Evolutionary conservation across 92 coral and sea anemone species (phyloP), one percentile per base, ranked within the genome.

Genomic region (Plumapathes pennacea): DNA sequence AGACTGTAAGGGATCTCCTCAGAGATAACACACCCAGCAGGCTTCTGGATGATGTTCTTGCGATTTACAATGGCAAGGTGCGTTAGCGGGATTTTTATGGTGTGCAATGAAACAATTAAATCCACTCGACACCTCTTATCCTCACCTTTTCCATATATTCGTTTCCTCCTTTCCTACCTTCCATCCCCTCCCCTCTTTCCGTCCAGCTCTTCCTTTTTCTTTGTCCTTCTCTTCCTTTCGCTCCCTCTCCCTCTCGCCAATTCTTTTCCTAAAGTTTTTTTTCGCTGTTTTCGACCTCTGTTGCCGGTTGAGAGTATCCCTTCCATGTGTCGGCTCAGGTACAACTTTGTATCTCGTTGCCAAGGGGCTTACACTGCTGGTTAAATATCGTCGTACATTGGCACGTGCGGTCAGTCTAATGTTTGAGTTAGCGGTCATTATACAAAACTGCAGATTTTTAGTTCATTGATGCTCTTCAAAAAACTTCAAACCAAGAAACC

Each of bases 1-100:
- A 19, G 53, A 51, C 54, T 66, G 41, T 53, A 31, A 57, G 73
- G 19, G 32, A 23, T 3, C 20, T 66, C 2, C 19, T 66, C 10
- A 53, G 60, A 66, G 73, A 52, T 25, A 66, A 52, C 11, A 68
- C 57, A 3, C 82, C 83, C 10, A 2, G 23, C 2, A 46, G 54
- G 4, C 43, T 73, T 10, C 14, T 74, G 24, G 61, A 68, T 23
- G 72, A 66, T 14, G 33, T 67, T 20, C n/a, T 54, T 4, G 50
- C 50, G 15, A 81, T 81, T 25, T 81, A 74, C 43, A 38, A 59
- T 23, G 88, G 88, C 62, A 70, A 57, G 77, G 88, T 81, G 43
- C 30, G 38, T 10, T 3, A 19, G 28, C 26, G n/a, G n/a, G n/a
- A n/a, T n/a, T n/a, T n/a, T n/a, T n/a, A n/a, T n/a, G n/a, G n/a